phyloP scores from a whole-genome alignment of 1,140 invertebrate genomes.

The Hirudo medicinalis region DNA sequence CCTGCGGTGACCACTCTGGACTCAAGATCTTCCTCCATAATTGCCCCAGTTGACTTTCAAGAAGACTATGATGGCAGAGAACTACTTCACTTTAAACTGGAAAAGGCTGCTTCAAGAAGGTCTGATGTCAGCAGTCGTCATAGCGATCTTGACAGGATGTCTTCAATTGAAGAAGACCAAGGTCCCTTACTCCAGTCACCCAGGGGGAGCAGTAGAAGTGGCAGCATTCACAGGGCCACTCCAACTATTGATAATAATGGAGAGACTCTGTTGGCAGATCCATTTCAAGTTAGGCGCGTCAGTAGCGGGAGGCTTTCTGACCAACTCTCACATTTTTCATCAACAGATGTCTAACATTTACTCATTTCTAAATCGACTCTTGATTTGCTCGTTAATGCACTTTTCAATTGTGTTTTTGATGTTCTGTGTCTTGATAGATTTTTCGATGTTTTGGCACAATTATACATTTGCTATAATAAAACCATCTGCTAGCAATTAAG shows the following conservation, averaged over 20 bases:
- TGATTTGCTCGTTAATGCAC: too few relatives aligned
- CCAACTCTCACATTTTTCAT: too few relatives aligned
- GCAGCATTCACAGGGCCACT: neutral
- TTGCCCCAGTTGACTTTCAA: neutral
- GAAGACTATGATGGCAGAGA: constrained; percentile 3
- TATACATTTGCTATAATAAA: too few relatives aligned
- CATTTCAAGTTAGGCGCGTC: neutral
- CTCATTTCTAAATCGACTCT: too few relatives aligned
- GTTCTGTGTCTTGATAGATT: too few relatives aligned
- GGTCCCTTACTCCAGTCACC: neutral
- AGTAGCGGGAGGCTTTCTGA: neutral
- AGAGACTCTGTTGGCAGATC: neutral
- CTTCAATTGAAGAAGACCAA: neutral
- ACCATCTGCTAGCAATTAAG: too few relatives aligned
- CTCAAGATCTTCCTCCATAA: neutral
- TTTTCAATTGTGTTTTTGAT: too few relatives aligned
- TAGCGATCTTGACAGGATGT: constrained; percentile 3
- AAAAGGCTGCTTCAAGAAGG: neutral
- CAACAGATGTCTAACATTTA: too few relatives aligned
- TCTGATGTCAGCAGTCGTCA: constrained; percentile 3
- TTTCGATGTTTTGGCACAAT: too few relatives aligned
- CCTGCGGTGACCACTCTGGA: neutral
- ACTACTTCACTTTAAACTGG: neutral
- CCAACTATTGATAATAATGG: neutral
- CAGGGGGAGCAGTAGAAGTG: neutral